Base-by-base conservation (phyloP, 2,888 invertebrate species). In the Brachylomia viminalis region DNA sequence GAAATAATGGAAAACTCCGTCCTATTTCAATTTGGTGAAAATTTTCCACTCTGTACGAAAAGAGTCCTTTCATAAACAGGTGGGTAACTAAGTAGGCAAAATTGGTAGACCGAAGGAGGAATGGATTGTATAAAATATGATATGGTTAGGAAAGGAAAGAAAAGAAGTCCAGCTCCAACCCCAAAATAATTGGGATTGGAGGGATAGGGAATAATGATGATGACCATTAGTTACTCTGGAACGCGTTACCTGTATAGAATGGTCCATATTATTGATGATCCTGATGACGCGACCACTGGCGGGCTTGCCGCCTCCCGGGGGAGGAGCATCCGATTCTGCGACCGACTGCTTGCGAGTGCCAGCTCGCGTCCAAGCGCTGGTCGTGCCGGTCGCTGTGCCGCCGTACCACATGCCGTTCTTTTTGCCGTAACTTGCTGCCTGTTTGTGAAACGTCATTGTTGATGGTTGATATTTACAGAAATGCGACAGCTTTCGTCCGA, bases 211-310 rank as follows among this genome's bases (percentile, higher is more conserved):
- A 7, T 38, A 38, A 38, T 42, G 42, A 10, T 42, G 42, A 8
- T 42, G 10, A 7, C 38, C 7, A 38, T 38, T 38, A 38, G 5
- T 38, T 38, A 38, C 38, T 38, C 38, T 38, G 38, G 2, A 10
- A 42, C 42, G 42, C 10, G 42, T 54, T 94, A 98, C 98, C 97
- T 98, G 98, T 89, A 98, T 98, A 58, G 98, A 98, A 93, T 99
- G 98, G 94, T 99, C 98, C 97, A 98, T 98, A 94, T 99, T 99
- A 95, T 99, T 99, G 92, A 99, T 98, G 92, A 99, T 98, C 88
- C 99, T 97, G 92, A 99, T 99, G 88, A 99, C 98, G 88, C 98
- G 97, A 68, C 98, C 98, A 80, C 98, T 98, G 88, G 98, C 97
- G 20, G 98, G 98, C 90, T 98, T 98, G 92, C 97, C 97, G 82